Base-by-base conservation (phyloP, 2,888 invertebrate species). In the Dasypolia templi region DNA sequence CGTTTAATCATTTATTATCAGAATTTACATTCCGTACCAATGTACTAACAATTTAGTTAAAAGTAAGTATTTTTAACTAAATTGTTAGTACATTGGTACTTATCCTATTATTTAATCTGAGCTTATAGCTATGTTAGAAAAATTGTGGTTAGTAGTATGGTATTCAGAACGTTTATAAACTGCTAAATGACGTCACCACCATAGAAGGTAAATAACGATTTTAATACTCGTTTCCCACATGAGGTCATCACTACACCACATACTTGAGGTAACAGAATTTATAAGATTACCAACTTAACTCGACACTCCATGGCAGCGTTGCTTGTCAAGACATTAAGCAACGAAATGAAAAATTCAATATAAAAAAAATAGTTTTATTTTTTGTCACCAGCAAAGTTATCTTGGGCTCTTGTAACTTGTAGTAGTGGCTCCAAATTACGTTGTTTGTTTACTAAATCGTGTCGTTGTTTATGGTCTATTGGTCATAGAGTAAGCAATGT, bases 181-280 rank as follows among this genome's bases (percentile, higher is more conserved):
- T 4, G 49, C 32, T 14, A 22, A 22, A 49, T 84, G 86, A 84
- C 84, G 74, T 86, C 86, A 83, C n/a, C 39, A 9, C 32, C 68
- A 55, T 83, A 66, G 71, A 75, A 75, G 72, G 70, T 75, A 73
- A 73, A 83, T 72, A 83, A 22, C 70, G 67, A 64, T 80, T n/a
- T n/a, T 65, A 53, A 53, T 59, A 61, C 63, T 64, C 29, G 68
- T 59, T 86, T 86, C 79, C 59, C 81, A 81, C 72, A 81, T 86
- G 86, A 86, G 65, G 65, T 86, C 86, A 86, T 77, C 80, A 53
- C 53, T 35, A 26, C 29, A 49, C 46, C 32, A 58, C 56, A 42
- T 42, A 74, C 73, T 75, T 81, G 67, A 85, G 44, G 61, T 65
- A 61, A 58, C 17, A 56, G 44, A 58, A 66, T 77, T 51, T 53